Evolutionary conservation across 1,140 invertebrate species (phyloP).

Genomic region (Drosophila bocki): DNA sequence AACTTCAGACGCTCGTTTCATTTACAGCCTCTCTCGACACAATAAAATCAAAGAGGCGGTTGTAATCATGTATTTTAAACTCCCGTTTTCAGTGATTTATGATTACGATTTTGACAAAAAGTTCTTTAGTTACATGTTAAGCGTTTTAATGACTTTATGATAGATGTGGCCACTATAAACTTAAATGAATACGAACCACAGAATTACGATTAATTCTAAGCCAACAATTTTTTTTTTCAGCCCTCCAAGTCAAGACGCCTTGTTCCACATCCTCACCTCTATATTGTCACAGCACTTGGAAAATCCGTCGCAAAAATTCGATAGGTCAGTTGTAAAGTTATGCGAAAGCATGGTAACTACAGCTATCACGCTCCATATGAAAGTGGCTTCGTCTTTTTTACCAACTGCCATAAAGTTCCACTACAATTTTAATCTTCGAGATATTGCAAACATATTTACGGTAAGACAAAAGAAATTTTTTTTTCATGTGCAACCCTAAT

Average conservation of each 20-base stretch:
- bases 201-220: background rate
- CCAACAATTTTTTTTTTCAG: conserved; percentile 84
- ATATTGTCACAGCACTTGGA: conserved; percentile 92
- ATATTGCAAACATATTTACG: conserved; percentile 96
- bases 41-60: no score
- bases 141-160: no score
- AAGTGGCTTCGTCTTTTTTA: conserved; percentile 91
- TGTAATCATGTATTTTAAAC: no score
- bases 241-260: conserved; percentile 93
- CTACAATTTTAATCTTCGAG: conserved; percentile 96
- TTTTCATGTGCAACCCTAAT: background rate
- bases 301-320: conserved; percentile 87
- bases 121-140: no score
- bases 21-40: no score
- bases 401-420: conserved; percentile 98
- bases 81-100: no score
- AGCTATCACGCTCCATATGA: conserved; percentile 92
- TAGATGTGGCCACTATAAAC: no score
- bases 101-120: no score
- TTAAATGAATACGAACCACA: no score
- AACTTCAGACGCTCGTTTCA: no score
- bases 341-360: conserved; percentile 88
- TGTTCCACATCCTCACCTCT: conserved; percentile 93
- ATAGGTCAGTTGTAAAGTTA: conserved; percentile 85
- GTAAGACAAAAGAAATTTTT: conserved; percentile 83